Evolutionary conservation across 2,888 invertebrate genomes (phyloP).

Genomic region (Brachylomia viminalis): DNA sequence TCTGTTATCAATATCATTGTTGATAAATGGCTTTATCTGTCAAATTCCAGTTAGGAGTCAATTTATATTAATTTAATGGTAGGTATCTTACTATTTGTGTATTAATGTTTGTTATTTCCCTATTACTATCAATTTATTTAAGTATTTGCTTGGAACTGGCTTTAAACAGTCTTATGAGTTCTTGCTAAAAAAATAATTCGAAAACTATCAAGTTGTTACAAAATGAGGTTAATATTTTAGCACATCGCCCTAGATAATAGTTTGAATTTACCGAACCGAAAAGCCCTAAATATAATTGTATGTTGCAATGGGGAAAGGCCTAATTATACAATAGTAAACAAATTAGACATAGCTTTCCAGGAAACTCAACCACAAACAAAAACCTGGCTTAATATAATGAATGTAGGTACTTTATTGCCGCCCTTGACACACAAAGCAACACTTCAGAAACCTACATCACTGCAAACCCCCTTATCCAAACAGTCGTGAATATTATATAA

Average conservation of each 20-base stretch:
- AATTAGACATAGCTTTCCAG: not conserved
- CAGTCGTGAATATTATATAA: not conserved
- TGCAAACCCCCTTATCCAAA: not conserved
- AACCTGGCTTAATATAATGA: not conserved
- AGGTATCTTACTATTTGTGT: not conserved
- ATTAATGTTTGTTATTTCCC: constrained; percentile 3
- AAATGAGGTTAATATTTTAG: too few relatives aligned
- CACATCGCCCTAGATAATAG: too few relatives aligned
- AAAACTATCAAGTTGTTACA: too few relatives aligned
- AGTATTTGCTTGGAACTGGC: not conserved
- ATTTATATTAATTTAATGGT: constrained; percentile 13
- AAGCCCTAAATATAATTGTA: too few relatives aligned
- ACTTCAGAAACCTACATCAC: not conserved
- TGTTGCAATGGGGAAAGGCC: too few relatives aligned
- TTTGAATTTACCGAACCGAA: too few relatives aligned
- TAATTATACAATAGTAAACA: not conserved
- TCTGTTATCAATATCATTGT: constrained; percentile 25
- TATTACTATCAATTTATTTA: too few relatives aligned
- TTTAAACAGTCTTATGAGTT: not conserved
- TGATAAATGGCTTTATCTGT: constrained; percentile 40
- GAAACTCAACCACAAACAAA: not conserved
- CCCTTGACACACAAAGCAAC: not conserved
- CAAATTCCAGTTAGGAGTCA: constrained; percentile 18
- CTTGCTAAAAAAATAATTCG: too few relatives aligned
- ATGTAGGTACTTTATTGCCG: not conserved